These are phyloP conservation scores for Pollachius pollachius DNA, from an alignment of 2,113 vertebrate species.

Conservation along the genomic window DNA sequence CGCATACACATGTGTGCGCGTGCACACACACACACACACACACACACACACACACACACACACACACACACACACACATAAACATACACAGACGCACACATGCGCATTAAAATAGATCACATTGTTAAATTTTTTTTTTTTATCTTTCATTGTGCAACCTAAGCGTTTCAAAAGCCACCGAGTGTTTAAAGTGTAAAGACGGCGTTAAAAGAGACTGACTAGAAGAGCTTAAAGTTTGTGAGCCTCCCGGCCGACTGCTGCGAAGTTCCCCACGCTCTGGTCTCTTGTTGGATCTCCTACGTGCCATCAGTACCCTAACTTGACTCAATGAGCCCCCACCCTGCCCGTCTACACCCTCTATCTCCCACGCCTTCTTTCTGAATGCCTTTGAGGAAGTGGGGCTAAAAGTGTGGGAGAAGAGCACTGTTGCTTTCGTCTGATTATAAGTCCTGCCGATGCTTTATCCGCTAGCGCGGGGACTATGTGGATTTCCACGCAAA, in stretches of 20 bases:
- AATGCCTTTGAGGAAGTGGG: conserved; percentile 46
- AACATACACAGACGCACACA: conserved; percentile 27
- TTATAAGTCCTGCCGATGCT: conserved; percentile 23
- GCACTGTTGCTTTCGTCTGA: conserved; percentile 41
- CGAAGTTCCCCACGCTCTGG: conserved; percentile 32
- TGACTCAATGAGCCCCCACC: conserved; percentile 20
- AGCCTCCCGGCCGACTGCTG: conserved; percentile 36
- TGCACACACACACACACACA: conserved; percentile 11
- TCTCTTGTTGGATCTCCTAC: conserved; percentile 24
- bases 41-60: conserved; percentile 25
- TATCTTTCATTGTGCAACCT: conserved; percentile 54
- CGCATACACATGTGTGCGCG: neutral
- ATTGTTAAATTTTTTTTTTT: conserved; percentile 52
- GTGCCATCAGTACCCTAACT: too few relatives aligned
- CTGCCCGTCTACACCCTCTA: conserved; percentile 35
- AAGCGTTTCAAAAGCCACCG: conserved; percentile 53
- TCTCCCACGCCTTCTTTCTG: conserved; percentile 36
- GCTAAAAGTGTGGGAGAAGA: conserved; percentile 21
- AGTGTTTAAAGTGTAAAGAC: conserved; percentile 42
- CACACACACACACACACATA: conserved; percentile 13
- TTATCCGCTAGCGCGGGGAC: conserved; percentile 33
- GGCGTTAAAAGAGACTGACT: conserved; percentile 49
- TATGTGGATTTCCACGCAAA: neutral
- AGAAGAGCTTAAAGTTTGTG: conserved; percentile 53
- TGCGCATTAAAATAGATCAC: conserved; percentile 27